Base-by-base conservation (phyloP, 2,888 invertebrate species). In the Drosophila picticornis region DNA sequence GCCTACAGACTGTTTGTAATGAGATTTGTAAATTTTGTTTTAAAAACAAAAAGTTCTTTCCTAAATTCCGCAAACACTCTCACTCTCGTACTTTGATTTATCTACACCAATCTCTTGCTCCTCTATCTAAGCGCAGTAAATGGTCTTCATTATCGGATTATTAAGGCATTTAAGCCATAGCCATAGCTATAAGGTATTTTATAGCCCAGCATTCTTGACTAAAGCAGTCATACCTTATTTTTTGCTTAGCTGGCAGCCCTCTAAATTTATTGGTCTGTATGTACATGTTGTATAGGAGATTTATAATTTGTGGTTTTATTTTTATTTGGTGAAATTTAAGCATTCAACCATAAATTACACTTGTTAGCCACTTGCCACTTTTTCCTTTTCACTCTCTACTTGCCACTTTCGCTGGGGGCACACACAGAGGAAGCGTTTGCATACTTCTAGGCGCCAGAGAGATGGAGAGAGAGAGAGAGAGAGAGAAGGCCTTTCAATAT, bases 261-360 rank as follows among this genome's bases (percentile, higher is more conserved):
- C 73, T 60, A 62, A 73, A 82, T 76, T 85, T 84, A 74, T 67
- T 59, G 68, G 66, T 36, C 36, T 68, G 43, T 53, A 48, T 66
- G 43, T 56, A 16, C 25, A 69, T 43, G 60, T 38, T 40, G 27
- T 25, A n/a, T 38, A 27, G 38, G 56, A 60, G 67, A 62, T 64
- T 80, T 76, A 75, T 80, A 83, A 83, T 83, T 80, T 80, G 71
- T 80, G 72, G 68, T 69, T 77, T 75, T 63, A 53, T 52, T 62
- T 64, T 56, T 64, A 60, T 57, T 66, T 64, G 50, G 31, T 73
- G 74, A 87, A 89, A 87, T 89, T 90, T 74, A 87, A 90, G 77
- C 71, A 85, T 63, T 67, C 56, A 40, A 65, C 77, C 72, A 84
- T 84, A 84, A 84, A 84, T 84, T 83, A 90, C 77, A 82, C 90